A percentile compares a stretch with the other conserved stretches of the same genome.
phyloP scores from a whole-genome alignment of 2,888 invertebrate species.

The Drosophila rellima region DNA sequence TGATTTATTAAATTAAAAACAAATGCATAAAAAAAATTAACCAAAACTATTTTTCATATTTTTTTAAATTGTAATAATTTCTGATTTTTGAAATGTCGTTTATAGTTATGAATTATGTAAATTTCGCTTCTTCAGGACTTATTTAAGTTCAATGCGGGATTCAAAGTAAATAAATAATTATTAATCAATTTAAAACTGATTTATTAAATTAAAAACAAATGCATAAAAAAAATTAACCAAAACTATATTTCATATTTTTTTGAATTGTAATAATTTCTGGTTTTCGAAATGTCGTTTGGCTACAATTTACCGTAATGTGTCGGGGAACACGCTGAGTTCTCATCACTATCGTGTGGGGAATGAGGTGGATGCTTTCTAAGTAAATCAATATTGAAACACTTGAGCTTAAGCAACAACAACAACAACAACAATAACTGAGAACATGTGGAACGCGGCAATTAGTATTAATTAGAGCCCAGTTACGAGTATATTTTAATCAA shows the following conservation, averaged over 20 bases:
- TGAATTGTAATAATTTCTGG: not conserved
- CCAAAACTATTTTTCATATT: too few species aligned
- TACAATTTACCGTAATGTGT: too few species aligned
- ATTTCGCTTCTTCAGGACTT: too few species aligned
- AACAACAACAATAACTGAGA: constrained; percentile 1
- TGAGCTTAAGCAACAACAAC: constrained; percentile 2
- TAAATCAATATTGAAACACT: constrained; percentile 20
- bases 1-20: too few species aligned
- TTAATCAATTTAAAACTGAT: too few species aligned
- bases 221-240: too few species aligned
- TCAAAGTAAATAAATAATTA: too few species aligned
- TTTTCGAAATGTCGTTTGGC: not conserved
- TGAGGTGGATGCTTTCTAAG: not conserved
- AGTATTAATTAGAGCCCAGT: constrained; percentile 69
- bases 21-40: too few species aligned
- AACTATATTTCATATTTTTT: too few species aligned
- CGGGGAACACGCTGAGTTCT: not conserved
- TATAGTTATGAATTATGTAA: too few species aligned
- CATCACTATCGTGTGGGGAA: constrained; percentile 5
- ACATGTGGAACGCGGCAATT: constrained; percentile 69
- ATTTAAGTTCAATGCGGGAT: not conserved
- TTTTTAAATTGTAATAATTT: too few species aligned
- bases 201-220: too few species aligned
- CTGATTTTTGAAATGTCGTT: not conserved
- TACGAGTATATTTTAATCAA: constrained; percentile 64